Percentiles rank a stretch among this genome's conserved stretches.
Evolutionary conservation across 2,113 vertebrate species (phyloP).

Genomic region (Nothobranchius furzeri): DNA sequence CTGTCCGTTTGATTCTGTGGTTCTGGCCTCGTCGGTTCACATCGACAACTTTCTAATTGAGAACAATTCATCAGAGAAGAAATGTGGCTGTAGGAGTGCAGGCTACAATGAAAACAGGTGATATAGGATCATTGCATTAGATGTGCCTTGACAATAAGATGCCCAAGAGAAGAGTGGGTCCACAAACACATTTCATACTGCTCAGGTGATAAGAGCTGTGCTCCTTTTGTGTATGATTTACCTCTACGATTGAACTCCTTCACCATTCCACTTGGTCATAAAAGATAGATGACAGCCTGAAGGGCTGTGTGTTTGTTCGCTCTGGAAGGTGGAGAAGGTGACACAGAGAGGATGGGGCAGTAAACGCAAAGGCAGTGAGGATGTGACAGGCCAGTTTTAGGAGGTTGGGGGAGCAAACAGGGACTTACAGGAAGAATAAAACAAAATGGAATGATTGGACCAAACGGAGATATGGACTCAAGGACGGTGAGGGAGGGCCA

Average conservation of each 20-base stretch:
- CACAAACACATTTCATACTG: background rate
- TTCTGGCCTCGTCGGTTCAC: background rate
- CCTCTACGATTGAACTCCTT: constrained; percentile 11
- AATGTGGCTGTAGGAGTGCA: background rate
- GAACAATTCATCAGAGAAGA: background rate
- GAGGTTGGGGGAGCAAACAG: background rate
- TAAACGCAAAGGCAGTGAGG: constrained; percentile 23
- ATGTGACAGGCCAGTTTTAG: constrained; percentile 19
- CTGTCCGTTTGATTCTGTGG: background rate
- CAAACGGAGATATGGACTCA: constrained; percentile 15
- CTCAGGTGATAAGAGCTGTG: constrained; percentile 11
- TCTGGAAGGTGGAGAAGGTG: constrained; percentile 6
- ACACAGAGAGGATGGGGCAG: background rate
- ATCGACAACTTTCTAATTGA: background rate
- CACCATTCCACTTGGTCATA: background rate
- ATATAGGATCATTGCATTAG: constrained; percentile 9
- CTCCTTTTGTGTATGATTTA: constrained; percentile 25
- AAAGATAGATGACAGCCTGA: background rate
- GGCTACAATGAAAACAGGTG: constrained; percentile 10
- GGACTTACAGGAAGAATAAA: constrained; percentile 3
- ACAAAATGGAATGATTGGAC: background rate
- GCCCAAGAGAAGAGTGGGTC: background rate
- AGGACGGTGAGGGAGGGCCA: constrained; percentile 9
- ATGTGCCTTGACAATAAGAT: constrained; percentile 33
- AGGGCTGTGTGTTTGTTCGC: background rate